Base-by-base conservation (phyloP, 2,113 vertebrate genomes). In the Pelecanus crispus region DNA sequence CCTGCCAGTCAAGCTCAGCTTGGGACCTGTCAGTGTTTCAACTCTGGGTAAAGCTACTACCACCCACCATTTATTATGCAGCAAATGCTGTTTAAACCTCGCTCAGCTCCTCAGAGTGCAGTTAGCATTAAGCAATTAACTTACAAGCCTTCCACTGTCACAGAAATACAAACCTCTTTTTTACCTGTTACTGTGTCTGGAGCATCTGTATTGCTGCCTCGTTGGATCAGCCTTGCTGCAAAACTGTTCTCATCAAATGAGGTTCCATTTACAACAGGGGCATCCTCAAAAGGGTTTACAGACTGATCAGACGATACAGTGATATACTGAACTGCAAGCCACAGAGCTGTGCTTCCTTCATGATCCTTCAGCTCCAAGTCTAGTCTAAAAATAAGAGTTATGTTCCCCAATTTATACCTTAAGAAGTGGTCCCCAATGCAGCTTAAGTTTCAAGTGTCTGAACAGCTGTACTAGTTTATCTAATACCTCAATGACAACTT, bases 211-310 rank as follows among this genome's bases (percentile, higher is more conserved):
- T 99, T 98, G 98, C 99, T 99, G 95, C 99, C 99, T 36, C 98
- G 98, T 90, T 99, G 98, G 95, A 99, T 99, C 42, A 99, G 98
- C 92, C 98, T 98, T 28, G 99, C 99, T 40, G 99, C 99, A 83
- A 99, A 99, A 95, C 99, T 99, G 88, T 99, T 99, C 95, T 99
- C 99, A 25, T 99, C 99, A 81, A 99, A 99, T 1, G 99, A 99
- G 32, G 99, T 99, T 95, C 99, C 99, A 13, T 99, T 99, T 25
- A 98, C 98, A 34, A 99, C 98, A 6, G 98, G 99, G 4, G 96
- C 97, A 31, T 99, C 98, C 47, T 99, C 99, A 34, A 99, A 99
- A 16, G 99, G 99, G 96, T 99, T 99, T 29, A 99, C 99, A 2
- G 99, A 99, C 22, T 97, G 98, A 97, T 99, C 99, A 4, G 99